A percentile compares a stretch with the other conserved stretches of the same genome.
These are phyloP conservation scores for Ochropleura plecta DNA, from an alignment of 2,888 invertebrate genomes.

Conservation along the genomic window DNA sequence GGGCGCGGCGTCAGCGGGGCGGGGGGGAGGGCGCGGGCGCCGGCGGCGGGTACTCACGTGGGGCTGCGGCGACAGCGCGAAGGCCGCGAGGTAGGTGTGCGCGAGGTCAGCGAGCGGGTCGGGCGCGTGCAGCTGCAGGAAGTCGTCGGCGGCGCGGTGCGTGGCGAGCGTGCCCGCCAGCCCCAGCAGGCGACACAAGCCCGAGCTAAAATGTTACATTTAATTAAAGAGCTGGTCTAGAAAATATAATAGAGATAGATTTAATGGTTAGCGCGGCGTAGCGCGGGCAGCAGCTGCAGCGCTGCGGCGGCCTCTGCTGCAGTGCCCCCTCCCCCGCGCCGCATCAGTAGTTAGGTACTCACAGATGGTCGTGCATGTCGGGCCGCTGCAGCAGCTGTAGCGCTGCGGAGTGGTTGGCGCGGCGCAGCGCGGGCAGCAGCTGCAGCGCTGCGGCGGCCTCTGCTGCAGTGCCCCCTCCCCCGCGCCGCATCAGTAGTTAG, in stretches of 20 bases:
- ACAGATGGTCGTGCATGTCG: too few relatives aligned
- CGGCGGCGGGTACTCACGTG: slow-evolving; percentile 36
- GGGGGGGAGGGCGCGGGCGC: not conserved
- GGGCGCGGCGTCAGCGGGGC: not conserved
- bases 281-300: slow-evolving; percentile 22
- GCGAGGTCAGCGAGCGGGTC: slow-evolving; percentile 65
- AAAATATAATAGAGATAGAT: too few relatives aligned
- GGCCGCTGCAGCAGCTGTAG: slow-evolving; percentile 42
- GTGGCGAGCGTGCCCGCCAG: slow-evolving; percentile 70
- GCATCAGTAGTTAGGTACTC: too few relatives aligned
- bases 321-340: too few relatives aligned
- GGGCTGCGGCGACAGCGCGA: slow-evolving; percentile 62
- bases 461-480: too few relatives aligned
- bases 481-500: too few relatives aligned
- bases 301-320: not conserved
- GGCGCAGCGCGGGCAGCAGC: slow-evolving; percentile 67
- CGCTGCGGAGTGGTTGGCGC: slow-evolving; percentile 29
- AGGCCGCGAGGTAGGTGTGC: slow-evolving; percentile 66
- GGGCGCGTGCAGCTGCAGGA: slow-evolving; percentile 70
- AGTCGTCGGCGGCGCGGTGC: slow-evolving; percentile 70
- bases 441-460: slow-evolving; percentile 27
- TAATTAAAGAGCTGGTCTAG: too few relatives aligned
- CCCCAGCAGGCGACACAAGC: slow-evolving; percentile 73
- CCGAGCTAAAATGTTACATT: slow-evolving; percentile 18
- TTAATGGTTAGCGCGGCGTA: too few relatives aligned